Conservation (phyloP, 2,888 invertebrate genomes). For the Aleiodes alternator region DNA sequence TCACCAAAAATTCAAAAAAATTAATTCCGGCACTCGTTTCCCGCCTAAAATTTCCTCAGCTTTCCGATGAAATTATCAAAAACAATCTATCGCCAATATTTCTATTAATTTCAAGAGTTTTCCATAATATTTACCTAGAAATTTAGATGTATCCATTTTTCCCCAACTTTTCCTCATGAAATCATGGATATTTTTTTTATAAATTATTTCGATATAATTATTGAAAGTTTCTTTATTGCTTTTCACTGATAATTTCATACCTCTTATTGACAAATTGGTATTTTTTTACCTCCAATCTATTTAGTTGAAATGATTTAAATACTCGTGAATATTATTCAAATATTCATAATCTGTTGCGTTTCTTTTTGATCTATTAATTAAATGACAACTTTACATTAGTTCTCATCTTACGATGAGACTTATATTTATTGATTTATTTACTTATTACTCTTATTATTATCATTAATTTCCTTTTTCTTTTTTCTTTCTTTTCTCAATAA, state of each 20-base stretch:
- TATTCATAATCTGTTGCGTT: slow-evolving; percentile 12
- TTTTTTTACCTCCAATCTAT: neutral
- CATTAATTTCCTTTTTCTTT: neutral
- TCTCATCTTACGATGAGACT: slow-evolving; percentile 4
- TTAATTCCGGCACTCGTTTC: too few relatives aligned
- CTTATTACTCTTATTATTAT: slow-evolving; percentile 1
- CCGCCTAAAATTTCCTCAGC: too few relatives aligned
- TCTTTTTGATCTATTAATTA: slow-evolving; percentile 10
- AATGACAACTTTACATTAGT: slow-evolving; percentile 27
- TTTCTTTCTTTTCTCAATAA: neutral
- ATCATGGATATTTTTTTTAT: too few relatives aligned
- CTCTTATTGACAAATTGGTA: slow-evolving; percentile 26
- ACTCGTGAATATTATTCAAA: neutral
- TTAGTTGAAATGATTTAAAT: slow-evolving; percentile 3
- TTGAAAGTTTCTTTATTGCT: slow-evolving; percentile 28
- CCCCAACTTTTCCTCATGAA: too few relatives aligned
- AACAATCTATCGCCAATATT: too few relatives aligned
- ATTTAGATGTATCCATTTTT: too few relatives aligned
- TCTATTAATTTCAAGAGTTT: too few relatives aligned
- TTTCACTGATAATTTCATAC: slow-evolving; percentile 1
- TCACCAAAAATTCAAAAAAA: too few relatives aligned
- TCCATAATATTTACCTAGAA: too few relatives aligned
- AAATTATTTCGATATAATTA: neutral
- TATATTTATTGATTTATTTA: neutral
- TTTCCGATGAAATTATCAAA: too few relatives aligned